phyloP scores from a whole-genome alignment of 1,140 invertebrate species.

The Euglossa dilemma region DNA sequence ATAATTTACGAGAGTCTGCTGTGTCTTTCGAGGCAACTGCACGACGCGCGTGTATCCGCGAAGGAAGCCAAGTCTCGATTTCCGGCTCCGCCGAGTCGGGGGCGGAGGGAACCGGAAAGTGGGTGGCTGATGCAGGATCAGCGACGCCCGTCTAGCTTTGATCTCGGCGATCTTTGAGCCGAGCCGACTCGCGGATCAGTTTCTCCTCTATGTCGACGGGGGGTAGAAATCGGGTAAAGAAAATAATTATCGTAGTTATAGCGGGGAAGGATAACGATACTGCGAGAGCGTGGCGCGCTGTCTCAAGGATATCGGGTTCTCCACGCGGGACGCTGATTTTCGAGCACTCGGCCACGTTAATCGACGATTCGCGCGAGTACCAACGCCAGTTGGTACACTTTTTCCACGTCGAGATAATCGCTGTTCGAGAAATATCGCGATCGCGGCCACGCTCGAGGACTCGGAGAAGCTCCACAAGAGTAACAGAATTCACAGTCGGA shows the following conservation, averaged over 20 bases:
- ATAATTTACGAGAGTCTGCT: too few species aligned
- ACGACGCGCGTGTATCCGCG: too few species aligned
- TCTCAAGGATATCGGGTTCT: constrained; percentile 61
- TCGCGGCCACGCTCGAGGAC: neutral
- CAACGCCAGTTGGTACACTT: neutral
- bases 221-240: neutral
- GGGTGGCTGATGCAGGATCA: constrained; percentile 40
- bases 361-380: constrained; percentile 37
- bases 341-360: constrained; percentile 12
- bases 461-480: neutral
- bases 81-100: constrained; percentile 3
- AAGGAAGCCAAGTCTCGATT: neutral
- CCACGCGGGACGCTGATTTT: constrained; percentile 28
- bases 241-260: constrained; percentile 57
- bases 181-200: constrained; percentile 32
- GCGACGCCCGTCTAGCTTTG: constrained; percentile 45
- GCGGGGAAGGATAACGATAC: constrained; percentile 47
- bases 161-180: constrained; percentile 55
- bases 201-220: constrained; percentile 1
- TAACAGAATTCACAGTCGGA: neutral
- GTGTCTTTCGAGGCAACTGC: too few species aligned
- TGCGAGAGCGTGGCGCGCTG: neutral
- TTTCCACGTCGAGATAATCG: constrained; percentile 2
- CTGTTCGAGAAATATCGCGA: constrained; percentile 31
- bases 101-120: neutral